Percentiles rank a stretch among this genome's conserved stretches.
Evolutionary conservation across 2,888 invertebrate genomes (phyloP).

Genomic region (Leptopilina myrica): DNA sequence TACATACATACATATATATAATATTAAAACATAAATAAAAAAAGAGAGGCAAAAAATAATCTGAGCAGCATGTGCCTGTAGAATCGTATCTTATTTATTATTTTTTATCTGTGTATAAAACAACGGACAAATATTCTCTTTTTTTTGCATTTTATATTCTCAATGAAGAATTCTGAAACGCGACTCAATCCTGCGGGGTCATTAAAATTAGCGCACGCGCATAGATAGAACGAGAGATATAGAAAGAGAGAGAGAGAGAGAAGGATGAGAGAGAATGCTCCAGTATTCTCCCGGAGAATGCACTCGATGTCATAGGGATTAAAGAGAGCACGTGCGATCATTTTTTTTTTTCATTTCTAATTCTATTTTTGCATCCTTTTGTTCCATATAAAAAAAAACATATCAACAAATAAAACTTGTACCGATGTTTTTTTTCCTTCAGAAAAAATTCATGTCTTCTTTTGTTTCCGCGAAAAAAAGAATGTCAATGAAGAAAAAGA

Average conservation of each 20-base stretch:
- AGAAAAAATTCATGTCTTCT: too few species aligned
- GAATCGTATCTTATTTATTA: neutral
- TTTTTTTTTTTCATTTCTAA: neutral
- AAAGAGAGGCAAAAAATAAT: neutral
- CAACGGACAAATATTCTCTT: neutral
- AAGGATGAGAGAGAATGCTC: too few species aligned
- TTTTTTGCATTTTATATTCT: neutral
- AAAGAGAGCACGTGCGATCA: conserved; percentile 27
- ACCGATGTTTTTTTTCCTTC: neutral
- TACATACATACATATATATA: too few species aligned
- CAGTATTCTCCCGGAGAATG: conserved; percentile 17
- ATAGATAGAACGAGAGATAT: conserved; percentile 7
- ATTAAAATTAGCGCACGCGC: conserved; percentile 33
- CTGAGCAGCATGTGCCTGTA: neutral
- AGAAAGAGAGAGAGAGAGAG: neutral
- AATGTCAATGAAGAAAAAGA: too few species aligned
- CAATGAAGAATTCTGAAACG: neutral
- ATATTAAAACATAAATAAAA: too few species aligned
- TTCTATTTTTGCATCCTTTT: neutral
- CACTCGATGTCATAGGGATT: conserved; percentile 16
- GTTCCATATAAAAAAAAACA: neutral
- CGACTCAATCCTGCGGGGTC: conserved; percentile 7
- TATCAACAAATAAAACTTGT: neutral
- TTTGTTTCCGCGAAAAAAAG: too few species aligned
- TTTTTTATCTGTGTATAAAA: neutral